A percentile compares a stretch with the other conserved stretches of the same genome.
phyloP scores from a whole-genome alignment of 2,113 vertebrate genomes.

The Athene noctua region DNA sequence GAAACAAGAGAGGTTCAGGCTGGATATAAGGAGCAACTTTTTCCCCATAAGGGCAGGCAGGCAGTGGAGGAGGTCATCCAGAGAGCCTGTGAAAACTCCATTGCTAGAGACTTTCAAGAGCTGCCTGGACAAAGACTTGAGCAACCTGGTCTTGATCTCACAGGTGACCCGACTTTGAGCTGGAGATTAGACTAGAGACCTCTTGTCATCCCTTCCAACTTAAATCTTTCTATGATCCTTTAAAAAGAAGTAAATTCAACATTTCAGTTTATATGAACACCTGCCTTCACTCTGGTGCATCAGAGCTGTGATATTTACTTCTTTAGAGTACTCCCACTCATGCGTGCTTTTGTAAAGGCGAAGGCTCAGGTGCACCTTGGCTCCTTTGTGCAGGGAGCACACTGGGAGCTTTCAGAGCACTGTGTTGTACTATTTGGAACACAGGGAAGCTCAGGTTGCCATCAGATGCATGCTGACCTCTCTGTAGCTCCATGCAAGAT shows the following conservation, averaged over 20 bases:
- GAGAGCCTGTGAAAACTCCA: background rate
- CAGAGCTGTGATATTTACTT: background rate
- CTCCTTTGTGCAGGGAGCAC: background rate
- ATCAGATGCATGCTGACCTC: background rate
- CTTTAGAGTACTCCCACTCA: background rate
- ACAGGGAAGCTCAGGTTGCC: background rate
- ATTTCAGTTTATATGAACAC: background rate
- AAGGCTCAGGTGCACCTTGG: fast-evolving
- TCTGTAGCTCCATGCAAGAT: background rate
- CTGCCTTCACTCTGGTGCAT: background rate
- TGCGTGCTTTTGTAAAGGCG: fast-evolving
- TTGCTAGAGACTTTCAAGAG: background rate
- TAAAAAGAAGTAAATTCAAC: background rate
- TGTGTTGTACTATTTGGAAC: background rate
- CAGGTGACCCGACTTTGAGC: background rate
- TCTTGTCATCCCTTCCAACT: background rate
- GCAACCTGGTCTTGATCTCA: background rate
- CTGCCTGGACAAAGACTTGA: background rate
- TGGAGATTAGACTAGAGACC: background rate
- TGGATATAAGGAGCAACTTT: background rate
- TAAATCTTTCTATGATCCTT: background rate
- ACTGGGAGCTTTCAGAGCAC: background rate
- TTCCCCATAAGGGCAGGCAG: background rate
- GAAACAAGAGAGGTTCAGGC: background rate
- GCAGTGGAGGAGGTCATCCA: background rate